Conservation (phyloP, 2,888 invertebrate genomes). For the Drosophila diplacantha region DNA sequence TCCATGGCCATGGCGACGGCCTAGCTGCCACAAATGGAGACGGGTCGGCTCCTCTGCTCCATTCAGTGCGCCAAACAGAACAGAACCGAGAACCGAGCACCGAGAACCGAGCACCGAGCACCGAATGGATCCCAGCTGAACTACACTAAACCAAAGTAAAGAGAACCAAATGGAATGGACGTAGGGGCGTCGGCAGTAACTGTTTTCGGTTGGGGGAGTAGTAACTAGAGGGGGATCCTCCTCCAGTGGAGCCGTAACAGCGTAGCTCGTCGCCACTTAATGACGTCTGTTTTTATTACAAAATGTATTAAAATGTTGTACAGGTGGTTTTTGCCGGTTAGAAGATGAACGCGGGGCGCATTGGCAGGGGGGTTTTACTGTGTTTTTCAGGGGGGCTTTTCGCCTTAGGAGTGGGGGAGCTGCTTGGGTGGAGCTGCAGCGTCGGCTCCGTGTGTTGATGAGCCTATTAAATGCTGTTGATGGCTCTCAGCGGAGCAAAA, state of each 20-base stretch:
- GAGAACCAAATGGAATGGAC: constrained; percentile 37
- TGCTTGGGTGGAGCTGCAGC: constrained; percentile 38
- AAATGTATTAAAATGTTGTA: constrained; percentile 66
- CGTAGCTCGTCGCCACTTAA: constrained; percentile 44
- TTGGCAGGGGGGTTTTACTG: background rate
- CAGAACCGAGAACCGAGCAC: constrained; percentile 49
- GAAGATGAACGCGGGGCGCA: background rate
- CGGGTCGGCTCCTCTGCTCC: constrained; percentile 26
- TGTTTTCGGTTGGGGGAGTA: constrained; percentile 19
- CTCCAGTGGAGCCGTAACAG: constrained; percentile 14
- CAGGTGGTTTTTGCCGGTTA: constrained; percentile 55
- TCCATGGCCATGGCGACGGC: constrained; percentile 11
- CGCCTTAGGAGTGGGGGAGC: constrained; percentile 6
- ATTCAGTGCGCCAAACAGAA: constrained; percentile 68
- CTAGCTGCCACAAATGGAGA: constrained; percentile 41
- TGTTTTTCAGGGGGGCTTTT: background rate
- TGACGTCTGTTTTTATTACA: constrained; percentile 58
- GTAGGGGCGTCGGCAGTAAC: constrained; percentile 39
- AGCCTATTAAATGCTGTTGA: constrained; percentile 71
- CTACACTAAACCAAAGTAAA: constrained; percentile 10
- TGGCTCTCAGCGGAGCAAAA: constrained; percentile 46
- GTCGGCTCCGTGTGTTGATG: constrained; percentile 55
- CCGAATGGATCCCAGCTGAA: constrained; percentile 13
- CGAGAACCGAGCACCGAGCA: constrained; percentile 38
- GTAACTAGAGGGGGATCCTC: background rate